These are phyloP conservation scores for Kryptolebias ocellatus DNA, from an alignment of 2,797 vertebrate species.

Conservation along the genomic window DNA sequence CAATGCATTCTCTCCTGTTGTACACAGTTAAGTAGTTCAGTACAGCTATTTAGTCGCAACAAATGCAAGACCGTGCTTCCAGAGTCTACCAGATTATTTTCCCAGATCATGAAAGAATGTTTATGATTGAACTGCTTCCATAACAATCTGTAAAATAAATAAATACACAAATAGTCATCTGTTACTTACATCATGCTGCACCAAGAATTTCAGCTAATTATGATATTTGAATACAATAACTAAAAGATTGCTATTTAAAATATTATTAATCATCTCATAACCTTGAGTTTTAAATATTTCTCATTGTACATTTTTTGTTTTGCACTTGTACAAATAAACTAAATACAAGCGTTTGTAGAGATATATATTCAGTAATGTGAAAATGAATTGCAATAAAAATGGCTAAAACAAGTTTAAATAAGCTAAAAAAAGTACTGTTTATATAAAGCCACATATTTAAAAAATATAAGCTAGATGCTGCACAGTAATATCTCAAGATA, in stretches of 20 bases:
- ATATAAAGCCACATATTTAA: not conserved
- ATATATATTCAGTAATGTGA: no score
- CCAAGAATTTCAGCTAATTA: no score
- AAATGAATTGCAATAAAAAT: not conserved
- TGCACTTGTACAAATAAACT: not conserved
- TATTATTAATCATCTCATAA: no score
- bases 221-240: no score
- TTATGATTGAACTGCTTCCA: not conserved
- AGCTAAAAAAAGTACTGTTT: no score
- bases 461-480: constrained; percentile 8
- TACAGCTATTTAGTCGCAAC: constrained; percentile 7
- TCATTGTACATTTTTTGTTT: not conserved
- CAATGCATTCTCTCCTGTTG: constrained; percentile 23
- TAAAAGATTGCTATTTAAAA: no score
- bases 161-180: no score
- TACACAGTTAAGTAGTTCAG: constrained; percentile 31
- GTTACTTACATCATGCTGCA: no score
- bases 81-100: not conserved
- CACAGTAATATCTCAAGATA: constrained; percentile 13
- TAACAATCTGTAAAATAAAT: no score
- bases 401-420: no score
- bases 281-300: not conserved
- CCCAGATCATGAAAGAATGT: no score
- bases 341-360: not conserved
- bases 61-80: constrained; percentile 30